Conservation (phyloP, 2,797 vertebrate genomes). For the Poecilia picta region DNA sequence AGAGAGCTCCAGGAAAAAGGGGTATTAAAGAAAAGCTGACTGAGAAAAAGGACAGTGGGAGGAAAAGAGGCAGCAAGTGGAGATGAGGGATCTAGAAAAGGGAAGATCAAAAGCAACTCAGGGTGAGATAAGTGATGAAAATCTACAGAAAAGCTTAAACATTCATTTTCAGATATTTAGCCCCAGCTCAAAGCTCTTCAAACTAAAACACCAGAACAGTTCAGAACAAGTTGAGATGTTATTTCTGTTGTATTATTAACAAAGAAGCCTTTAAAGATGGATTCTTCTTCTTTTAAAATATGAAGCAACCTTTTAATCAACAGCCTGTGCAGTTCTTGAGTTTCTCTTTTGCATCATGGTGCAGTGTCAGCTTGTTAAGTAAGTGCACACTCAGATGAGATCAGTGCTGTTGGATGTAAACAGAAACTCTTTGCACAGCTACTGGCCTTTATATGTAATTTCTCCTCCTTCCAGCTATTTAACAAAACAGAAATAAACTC, state of each 20-base stretch:
- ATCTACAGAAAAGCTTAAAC: neutral
- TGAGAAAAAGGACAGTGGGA: constrained; percentile 5
- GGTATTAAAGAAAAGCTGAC: neutral
- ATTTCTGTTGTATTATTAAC: constrained; percentile 5
- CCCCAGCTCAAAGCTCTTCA: neutral
- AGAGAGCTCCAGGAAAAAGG: constrained; percentile 7
- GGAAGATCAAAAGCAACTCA: constrained; percentile 5
- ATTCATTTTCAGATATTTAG: neutral
- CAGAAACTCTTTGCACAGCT: neutral
- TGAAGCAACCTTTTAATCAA: neutral
- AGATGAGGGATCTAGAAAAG: constrained; percentile 11
- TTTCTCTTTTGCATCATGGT: neutral
- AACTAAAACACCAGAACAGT: neutral
- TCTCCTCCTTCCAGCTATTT: constrained; percentile 10
- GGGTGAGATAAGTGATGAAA: constrained; percentile 12
- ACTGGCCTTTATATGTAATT: constrained; percentile 11
- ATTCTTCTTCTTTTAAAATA: neutral
- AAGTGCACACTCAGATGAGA: neutral
- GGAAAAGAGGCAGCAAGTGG: constrained; percentile 1
- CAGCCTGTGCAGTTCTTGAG: neutral
- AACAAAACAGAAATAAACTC: constrained; percentile 49
- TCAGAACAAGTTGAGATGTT: neutral
- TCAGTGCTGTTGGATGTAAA: neutral
- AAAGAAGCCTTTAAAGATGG: neutral
- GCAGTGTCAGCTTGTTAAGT: neutral